Percentiles rank a stretch among this genome's conserved stretches.
These are phyloP conservation scores for Stegophylla sp. DNA, from an alignment of 2,888 invertebrate species.

Conservation along the genomic window DNA sequence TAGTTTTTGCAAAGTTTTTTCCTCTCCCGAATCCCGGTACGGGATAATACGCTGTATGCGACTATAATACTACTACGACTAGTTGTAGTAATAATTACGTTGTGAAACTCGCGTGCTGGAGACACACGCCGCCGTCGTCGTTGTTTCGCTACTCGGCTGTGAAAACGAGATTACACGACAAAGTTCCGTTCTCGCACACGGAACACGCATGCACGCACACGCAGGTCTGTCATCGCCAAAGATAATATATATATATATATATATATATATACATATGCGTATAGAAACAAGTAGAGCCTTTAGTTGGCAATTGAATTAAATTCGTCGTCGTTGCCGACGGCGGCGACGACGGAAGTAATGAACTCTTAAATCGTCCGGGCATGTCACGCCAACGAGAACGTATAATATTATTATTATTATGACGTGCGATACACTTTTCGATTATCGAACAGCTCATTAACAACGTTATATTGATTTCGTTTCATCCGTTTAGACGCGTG, in stretches of 20 bases:
- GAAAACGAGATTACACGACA: conserved; percentile 33
- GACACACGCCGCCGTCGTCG: neutral
- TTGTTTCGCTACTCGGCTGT: conserved; percentile 8
- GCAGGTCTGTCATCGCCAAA: neutral
- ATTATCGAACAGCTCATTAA: conserved; percentile 10
- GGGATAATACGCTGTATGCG: too few relatives aligned
- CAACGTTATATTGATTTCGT: neutral
- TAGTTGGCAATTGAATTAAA: conserved; percentile 23
- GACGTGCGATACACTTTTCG: neutral
- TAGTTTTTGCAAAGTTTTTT: too few relatives aligned
- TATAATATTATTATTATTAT: too few relatives aligned
- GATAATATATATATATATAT: too few relatives aligned
- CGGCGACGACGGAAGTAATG: neutral
- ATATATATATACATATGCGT: too few relatives aligned
- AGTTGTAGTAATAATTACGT: conserved; percentile 33
- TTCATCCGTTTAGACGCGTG: neutral
- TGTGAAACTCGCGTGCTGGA: neutral
- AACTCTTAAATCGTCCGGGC: neutral
- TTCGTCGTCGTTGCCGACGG: too few relatives aligned
- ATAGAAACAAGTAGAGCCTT: conserved; percentile 7
- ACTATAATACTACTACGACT: too few relatives aligned
- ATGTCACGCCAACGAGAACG: too few relatives aligned
- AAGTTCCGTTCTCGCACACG: neutral
- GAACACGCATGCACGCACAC: neutral
- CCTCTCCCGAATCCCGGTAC: neutral